phyloP scores from a whole-genome alignment of 2,797 vertebrate genomes.

The Pseudomugil tenellus region DNA sequence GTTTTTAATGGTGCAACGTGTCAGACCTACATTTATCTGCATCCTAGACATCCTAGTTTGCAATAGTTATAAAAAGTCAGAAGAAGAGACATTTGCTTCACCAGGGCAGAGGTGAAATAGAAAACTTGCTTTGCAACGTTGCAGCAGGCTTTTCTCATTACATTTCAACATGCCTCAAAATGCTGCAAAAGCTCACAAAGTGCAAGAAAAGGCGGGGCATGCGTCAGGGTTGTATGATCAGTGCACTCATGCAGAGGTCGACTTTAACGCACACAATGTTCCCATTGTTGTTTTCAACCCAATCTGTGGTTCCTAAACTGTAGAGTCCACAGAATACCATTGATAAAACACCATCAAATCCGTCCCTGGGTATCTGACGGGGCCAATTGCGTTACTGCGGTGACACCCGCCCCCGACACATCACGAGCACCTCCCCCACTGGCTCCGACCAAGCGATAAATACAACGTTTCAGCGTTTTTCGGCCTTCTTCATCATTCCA shows the following conservation, averaged over 20 bases:
- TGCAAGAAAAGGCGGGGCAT: background rate
- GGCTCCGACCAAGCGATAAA: conserved; percentile 63
- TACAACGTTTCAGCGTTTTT: background rate
- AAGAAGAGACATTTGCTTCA: background rate
- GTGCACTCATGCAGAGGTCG: conserved; percentile 4
- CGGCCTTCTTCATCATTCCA: conserved; percentile 49
- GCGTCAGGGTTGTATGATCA: background rate
- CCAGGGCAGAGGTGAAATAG: conserved; percentile 5
- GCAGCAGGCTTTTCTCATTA: background rate
- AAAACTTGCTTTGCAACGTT: conserved; percentile 55
- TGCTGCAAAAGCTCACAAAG: background rate
- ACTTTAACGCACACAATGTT: conserved; percentile 30
- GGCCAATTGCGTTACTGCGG: conserved; percentile 68
- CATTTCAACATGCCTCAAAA: background rate
- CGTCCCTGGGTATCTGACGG: conserved; percentile 37
- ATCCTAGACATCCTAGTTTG: background rate
- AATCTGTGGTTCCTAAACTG: background rate
- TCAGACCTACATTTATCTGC: background rate
- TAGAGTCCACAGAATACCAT: conserved; percentile 46
- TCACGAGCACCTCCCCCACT: conserved; percentile 50
- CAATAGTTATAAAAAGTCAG: background rate
- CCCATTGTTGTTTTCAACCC: conserved; percentile 12
- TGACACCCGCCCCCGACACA: conserved; percentile 71
- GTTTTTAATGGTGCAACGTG: background rate
- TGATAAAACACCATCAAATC: conserved; percentile 8